These are phyloP conservation scores for Felis chaus DNA, from an alignment of 2,113 vertebrate genomes.

Conservation along the genomic window DNA sequence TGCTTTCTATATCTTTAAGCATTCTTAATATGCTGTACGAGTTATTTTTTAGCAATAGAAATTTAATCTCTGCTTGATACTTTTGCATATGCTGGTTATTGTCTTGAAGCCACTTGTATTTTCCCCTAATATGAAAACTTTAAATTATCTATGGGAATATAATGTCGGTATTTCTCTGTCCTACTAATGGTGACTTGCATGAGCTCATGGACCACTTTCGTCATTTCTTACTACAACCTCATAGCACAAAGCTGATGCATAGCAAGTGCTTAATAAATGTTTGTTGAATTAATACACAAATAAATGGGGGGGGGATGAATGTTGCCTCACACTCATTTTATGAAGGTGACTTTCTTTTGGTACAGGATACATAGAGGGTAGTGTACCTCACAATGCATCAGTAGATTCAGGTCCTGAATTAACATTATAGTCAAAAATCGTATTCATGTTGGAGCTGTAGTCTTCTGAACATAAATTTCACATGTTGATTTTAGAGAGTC, in stretches of 20 bases:
- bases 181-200: neutral
- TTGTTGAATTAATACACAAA: neutral
- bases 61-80: neutral
- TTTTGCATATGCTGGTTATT: neutral
- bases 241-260: neutral
- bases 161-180: neutral
- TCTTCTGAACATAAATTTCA: neutral
- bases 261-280: neutral
- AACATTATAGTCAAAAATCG: neutral
- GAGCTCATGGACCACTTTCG: neutral
- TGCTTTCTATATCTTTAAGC: neutral
- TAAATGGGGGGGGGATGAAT: neutral
- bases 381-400: neutral
- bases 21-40: neutral
- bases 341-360: neutral
- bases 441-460: neutral
- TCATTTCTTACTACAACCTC: neutral
- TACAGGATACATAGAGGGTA: neutral
- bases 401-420: neutral
- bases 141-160: neutral
- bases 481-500: neutral
- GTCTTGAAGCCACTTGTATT: neutral
- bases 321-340: neutral
- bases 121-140: neutral
- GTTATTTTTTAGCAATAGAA: constrained; percentile 14